Evolutionary conservation across 2,113 vertebrate genomes (phyloP).

Genomic region (Chinchilla lanigera): DNA sequence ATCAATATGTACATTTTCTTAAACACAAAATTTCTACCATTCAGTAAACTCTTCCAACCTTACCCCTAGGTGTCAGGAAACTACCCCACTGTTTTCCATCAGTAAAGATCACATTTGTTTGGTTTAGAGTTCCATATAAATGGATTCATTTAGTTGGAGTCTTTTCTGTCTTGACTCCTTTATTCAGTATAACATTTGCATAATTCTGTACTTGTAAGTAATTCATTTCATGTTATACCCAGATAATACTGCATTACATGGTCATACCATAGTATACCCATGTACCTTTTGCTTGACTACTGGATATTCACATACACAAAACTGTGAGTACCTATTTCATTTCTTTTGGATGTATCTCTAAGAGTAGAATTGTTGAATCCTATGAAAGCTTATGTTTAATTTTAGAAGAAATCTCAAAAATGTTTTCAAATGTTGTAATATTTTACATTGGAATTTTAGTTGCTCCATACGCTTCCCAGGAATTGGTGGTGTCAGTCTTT

Average conservation of each 20-base stretch:
- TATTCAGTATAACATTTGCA: not conserved
- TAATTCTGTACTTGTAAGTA: not conserved
- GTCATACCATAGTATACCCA: not conserved
- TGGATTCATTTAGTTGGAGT: not conserved
- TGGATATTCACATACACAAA: not conserved
- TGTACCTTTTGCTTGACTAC: not conserved
- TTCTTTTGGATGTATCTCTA: not conserved
- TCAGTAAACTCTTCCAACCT: not conserved
- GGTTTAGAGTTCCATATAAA: not conserved
- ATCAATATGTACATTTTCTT: not conserved
- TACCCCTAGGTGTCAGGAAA: not conserved
- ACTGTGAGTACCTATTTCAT: not conserved
- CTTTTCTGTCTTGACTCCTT: not conserved
- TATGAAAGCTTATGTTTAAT: not conserved
- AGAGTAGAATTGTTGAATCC: not conserved
- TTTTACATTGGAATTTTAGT: not conserved
- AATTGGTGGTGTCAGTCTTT: not conserved
- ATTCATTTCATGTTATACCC: not conserved
- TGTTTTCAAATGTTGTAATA: not conserved
- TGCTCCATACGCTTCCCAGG: not conserved
- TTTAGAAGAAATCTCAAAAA: not conserved
- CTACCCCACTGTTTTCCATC: not conserved
- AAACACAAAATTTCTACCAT: not conserved
- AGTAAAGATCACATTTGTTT: not conserved
- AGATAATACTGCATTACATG: not conserved